Base-by-base conservation (phyloP, 1,140 invertebrate species). In the Zaprionus kolodkinae region DNA sequence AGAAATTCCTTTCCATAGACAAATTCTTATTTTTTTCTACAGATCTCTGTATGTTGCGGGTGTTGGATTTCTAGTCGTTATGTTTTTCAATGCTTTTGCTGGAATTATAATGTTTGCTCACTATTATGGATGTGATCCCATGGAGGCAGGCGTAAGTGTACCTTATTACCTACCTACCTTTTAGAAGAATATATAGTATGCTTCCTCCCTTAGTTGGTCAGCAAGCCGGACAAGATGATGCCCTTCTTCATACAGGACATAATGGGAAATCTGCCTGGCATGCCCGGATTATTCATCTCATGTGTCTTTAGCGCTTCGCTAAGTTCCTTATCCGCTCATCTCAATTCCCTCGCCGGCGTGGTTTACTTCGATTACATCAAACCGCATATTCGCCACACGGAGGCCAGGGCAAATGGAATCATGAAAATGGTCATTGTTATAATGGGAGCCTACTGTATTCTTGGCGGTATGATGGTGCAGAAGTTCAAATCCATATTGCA, bases 311-410 rank as follows among this genome's bases (percentile, higher is more conserved):
- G 95, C 80, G 95, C 95, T 35, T 95, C 95, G 7, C 92, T 75
- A 82, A 97, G 96, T 82, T 96, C 95, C 5, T 94, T 96, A 93
- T 96, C 95, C 0, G 95, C 95, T 6, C 94, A 94, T 15, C 88
- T 97, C 2, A 97, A 96, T 82, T 96, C 96, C 1, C 94, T 97
- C 92, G 94, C 96, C 2, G 96, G 96, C 0, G 95, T 96, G 0
- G 95, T 96, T 68, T 96, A 96, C 89, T 95, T 96, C 83, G 96
- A 97, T 90, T 95, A 96, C 79, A 94, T 96, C 7, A 95, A 95
- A 73, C 95, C 63, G 72, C 93, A 64, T 52, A 95, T 78, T 91
- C 93, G 67, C 78, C 93, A 91, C 92, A 94, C 94, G 0, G 94
- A 95, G 60, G 91, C 92, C 0, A 93, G 92, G 17, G 94, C 95